Evolutionary conservation across 2,797 vertebrate species (phyloP).

Genomic region (Phoeniculus purpureus): DNA sequence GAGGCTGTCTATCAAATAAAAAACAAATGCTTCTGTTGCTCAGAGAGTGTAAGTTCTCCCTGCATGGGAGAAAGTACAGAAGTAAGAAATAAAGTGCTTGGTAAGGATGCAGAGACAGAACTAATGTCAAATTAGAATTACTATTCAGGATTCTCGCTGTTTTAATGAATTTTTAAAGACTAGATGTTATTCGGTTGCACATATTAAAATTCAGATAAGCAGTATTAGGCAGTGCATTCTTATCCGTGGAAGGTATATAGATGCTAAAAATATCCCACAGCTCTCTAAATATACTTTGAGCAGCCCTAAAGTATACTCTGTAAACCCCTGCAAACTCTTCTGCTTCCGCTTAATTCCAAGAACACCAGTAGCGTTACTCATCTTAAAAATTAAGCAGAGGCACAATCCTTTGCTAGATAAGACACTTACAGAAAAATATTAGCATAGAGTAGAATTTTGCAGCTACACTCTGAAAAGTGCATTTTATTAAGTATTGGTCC

Average conservation of each 20-base stretch:
- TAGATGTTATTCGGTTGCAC: background rate
- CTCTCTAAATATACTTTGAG: background rate
- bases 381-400: background rate
- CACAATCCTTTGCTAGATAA: background rate
- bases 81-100: background rate
- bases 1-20: background rate
- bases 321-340: background rate
- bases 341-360: background rate
- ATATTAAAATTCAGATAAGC: background rate
- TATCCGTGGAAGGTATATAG: background rate
- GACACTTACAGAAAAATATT: background rate
- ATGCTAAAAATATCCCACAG: background rate
- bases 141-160: background rate
- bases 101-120: background rate
- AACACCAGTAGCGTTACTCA: background rate
- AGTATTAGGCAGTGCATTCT: background rate
- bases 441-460: background rate
- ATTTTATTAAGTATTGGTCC: background rate
- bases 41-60: background rate
- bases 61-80: background rate
- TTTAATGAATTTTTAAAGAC: conserved; percentile 12
- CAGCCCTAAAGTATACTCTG: background rate
- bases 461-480: background rate
- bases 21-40: background rate
- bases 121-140: background rate